Evolutionary conservation across 2,888 invertebrate genomes (phyloP), one percentile per base, ranked within the genome.

Genomic region (Monochamus alternatus): DNA sequence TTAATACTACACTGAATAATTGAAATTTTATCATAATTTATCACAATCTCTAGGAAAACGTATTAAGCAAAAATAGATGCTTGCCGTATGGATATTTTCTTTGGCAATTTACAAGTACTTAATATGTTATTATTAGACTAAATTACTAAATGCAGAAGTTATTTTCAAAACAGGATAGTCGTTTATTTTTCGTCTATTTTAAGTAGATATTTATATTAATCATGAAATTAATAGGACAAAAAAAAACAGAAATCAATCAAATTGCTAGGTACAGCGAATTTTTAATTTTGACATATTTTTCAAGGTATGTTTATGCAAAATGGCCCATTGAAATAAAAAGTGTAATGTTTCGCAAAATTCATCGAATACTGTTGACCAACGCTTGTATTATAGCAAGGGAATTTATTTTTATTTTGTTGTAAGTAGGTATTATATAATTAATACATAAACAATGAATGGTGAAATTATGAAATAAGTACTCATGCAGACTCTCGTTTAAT

Each of bases 391-490:
- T 5, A 14, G 55, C 7, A 55, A 14, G 55, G 7, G n/a, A 55
- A 22, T 55, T 14, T 55, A 55, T 14, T n/a, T 14, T 55, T 14
- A 55, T 55, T 47, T 47, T 64, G 14, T 64, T 22, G 22, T 22
- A 22, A 22, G 22, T 22, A 22, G 1, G 22, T 22, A 22, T 22
- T 64, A 64, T 47, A 38, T 64, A 64, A 64, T 43, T 44, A n/a
- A 44, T 47, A 64, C 22, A 31, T 64, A 64, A 64, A 64, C 64
- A 64, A 64, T 47, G 64, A 64, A 64, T 64, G 31, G 64, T 47
- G 64, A 47, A 64, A 64, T 64, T 47, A 10, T n/a, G 38, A 38
- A 38, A 38, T 38, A 7, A 22, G 44, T 30, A 64, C 30, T 9
- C 64, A 47, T 64, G 64, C 32, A 44, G 30, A 63, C 14, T 47